These are phyloP conservation scores for Thelaira solivaga DNA, from an alignment of 2,888 invertebrate species.

Conservation along the genomic window DNA sequence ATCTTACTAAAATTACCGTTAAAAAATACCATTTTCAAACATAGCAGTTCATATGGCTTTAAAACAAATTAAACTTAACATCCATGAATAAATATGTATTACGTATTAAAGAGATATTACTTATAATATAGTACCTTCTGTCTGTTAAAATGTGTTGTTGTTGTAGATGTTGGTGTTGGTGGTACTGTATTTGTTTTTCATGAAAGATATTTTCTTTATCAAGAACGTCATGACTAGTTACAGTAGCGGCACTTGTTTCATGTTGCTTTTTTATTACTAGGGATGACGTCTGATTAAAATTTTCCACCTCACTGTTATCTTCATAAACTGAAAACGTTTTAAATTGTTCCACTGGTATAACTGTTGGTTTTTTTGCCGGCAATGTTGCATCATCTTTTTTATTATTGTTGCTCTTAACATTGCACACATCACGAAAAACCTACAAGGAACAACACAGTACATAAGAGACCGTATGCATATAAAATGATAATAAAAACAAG, in stretches of 20 bases:
- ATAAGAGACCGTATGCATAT: background rate
- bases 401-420: conserved; percentile 60
- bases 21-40: too few relatives aligned
- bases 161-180: conserved; percentile 37
- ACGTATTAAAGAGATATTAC: background rate
- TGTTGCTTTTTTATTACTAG: conserved; percentile 34
- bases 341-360: conserved; percentile 83
- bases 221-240: conserved; percentile 52
- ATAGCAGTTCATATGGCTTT: too few relatives aligned
- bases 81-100: too few relatives aligned
- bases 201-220: conserved; percentile 69
- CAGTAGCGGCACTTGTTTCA: conserved; percentile 42
- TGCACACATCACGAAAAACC: conserved; percentile 70
- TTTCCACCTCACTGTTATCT: conserved; percentile 76
- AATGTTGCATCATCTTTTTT: conserved; percentile 60
- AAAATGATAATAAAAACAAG: conserved; percentile 16
- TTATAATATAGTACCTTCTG: conserved; percentile 31
- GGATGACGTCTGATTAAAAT: conserved; percentile 44
- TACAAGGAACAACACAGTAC: conserved; percentile 45
- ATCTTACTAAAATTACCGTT: too few relatives aligned
- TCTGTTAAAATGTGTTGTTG: conserved; percentile 53
- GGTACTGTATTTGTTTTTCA: conserved; percentile 39
- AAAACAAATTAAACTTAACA: background rate
- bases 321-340: conserved; percentile 88
- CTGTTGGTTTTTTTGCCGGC: conserved; percentile 71